phyloP scores from a whole-genome alignment of 2,113 vertebrate species.

The Sylvilagus bachmani region DNA sequence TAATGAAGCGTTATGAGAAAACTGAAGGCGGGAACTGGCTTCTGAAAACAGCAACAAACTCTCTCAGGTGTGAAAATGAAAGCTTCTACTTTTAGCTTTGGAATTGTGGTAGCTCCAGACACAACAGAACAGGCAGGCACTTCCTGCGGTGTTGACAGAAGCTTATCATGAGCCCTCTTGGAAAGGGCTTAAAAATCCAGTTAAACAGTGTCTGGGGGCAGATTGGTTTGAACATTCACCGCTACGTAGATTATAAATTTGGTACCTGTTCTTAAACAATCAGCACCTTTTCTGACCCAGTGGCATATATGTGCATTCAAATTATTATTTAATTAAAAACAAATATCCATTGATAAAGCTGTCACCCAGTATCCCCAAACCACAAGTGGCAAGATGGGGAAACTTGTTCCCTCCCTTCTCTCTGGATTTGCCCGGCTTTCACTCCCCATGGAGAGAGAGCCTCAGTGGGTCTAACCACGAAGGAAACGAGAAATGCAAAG shows the following conservation, averaged over 20 bases:
- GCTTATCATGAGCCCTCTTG: neutral
- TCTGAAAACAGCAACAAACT: conserved; percentile 51
- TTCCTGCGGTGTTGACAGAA: neutral
- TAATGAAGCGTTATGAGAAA: conserved; percentile 53
- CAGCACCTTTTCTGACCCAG: neutral
- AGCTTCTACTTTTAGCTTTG: neutral
- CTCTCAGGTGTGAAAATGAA: conserved; percentile 63
- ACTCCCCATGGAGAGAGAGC: no score
- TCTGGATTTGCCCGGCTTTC: accelerated
- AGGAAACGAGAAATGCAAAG: conserved; percentile 4
- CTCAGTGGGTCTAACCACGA: accelerated
- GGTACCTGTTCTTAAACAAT: neutral
- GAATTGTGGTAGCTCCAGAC: neutral
- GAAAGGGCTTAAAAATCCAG: neutral
- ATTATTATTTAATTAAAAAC: conserved; percentile 25
- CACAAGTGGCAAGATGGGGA: neutral
- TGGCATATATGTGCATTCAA: neutral
- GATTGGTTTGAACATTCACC: neutral
- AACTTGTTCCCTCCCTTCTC: accelerated
- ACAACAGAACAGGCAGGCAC: no score
- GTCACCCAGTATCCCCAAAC: neutral
- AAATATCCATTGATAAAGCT: neutral
- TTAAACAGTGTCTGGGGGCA: neutral
- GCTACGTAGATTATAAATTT: neutral
- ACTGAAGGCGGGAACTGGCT: neutral